Conservation (phyloP, 2,113 vertebrate genomes). For the Columbina picui region DNA sequence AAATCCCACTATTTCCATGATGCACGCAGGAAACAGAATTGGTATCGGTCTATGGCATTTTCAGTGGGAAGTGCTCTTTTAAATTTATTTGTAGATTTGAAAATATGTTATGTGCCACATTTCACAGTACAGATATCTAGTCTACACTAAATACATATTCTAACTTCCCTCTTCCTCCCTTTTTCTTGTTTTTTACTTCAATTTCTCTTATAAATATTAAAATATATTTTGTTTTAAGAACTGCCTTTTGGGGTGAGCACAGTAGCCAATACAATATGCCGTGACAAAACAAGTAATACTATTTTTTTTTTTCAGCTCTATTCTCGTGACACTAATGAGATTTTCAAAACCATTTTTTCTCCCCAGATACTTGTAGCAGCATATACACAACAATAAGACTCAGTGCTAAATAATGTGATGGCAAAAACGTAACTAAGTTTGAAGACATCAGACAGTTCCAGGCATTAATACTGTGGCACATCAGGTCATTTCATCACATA, state of each 20-base stretch:
- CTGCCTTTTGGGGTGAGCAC: background rate
- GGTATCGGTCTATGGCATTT: background rate
- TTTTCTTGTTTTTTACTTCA: background rate
- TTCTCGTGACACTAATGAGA: background rate
- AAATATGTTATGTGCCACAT: background rate
- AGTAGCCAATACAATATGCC: background rate
- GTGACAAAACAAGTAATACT: background rate
- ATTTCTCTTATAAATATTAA: background rate
- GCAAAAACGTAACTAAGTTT: background rate
- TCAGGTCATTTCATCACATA: background rate
- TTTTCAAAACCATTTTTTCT: background rate
- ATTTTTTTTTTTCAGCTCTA: background rate
- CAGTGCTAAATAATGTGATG: background rate
- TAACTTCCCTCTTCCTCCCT: background rate
- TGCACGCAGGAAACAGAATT: background rate
- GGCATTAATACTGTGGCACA: background rate
- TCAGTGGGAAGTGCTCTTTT: background rate
- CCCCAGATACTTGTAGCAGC: background rate
- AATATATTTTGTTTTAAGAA: background rate
- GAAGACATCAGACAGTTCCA: background rate
- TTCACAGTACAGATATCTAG: background rate
- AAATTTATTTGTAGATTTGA: background rate
- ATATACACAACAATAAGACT: background rate
- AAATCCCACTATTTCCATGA: background rate
- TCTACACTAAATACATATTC: background rate